Evolutionary conservation across 2,888 invertebrate species (phyloP).

Genomic region (Himalopsyche kuldschensis): DNA sequence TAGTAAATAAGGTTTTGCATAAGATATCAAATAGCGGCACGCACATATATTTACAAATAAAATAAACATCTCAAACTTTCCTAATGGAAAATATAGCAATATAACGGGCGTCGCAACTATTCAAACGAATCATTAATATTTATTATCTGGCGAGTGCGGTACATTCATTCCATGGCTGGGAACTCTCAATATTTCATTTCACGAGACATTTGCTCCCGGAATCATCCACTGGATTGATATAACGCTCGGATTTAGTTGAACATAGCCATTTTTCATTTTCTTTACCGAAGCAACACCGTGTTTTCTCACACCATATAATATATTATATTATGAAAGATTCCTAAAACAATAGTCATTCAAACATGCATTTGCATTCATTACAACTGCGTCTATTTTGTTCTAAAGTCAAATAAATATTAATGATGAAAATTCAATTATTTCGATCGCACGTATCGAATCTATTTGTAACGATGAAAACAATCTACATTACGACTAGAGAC

Average conservation of each 20-base stretch:
- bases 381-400: too few species aligned
- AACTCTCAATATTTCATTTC: conserved; percentile 30
- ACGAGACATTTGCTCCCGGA: conserved; percentile 35
- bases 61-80: background rate
- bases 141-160: background rate
- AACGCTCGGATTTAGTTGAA: conserved; percentile 30
- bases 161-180: background rate
- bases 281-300: conserved; percentile 40
- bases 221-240: conserved; percentile 32
- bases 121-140: background rate
- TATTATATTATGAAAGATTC: conserved; percentile 25
- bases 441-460: too few species aligned
- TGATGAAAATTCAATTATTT: too few species aligned
- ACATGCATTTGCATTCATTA: too few species aligned
- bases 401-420: too few species aligned
- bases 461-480: too few species aligned
- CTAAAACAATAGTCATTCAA: background rate
- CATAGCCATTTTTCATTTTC: conserved; percentile 41
- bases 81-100: background rate
- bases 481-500: too few species aligned
- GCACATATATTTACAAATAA: too few species aligned
- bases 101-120: background rate
- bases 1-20: too few species aligned
- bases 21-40: too few species aligned
- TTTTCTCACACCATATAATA: conserved; percentile 24